Base-by-base conservation (phyloP, 2,888 invertebrate species). In the Sminthurinus aureus region DNA sequence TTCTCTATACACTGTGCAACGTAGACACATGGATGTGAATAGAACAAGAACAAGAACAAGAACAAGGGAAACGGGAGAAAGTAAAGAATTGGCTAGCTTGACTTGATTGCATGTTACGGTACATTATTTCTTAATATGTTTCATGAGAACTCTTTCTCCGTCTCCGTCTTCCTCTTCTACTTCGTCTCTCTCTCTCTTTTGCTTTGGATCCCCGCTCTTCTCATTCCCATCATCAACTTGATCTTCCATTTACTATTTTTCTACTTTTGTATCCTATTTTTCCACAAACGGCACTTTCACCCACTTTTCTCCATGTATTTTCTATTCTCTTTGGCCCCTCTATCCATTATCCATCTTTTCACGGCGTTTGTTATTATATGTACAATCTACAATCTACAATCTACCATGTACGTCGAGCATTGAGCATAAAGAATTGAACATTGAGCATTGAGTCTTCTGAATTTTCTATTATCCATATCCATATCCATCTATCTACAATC, bases 51-150 rank as follows among this genome's bases (percentile, higher is more conserved):
- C n/a, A n/a, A 15, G 18, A n/a, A 20, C 8, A 1, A 66, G n/a
- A 75, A 74, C 8, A 24, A 64, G 15, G 69, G 20, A 69, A 69
- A n/a, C n/a, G n/a, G n/a, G 75, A 75, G 71, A 13, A n/a, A 52
- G 52, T 38, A 26, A 22, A 74, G 50, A 26, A 66, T 24, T 76
- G 76, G 58, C 26, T 58, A 20, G 77, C 71, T 71, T 22, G 80
- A 80, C 71, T 80, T 80, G 81, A 82, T 85, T 85, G 84, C 84
- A 79, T 85, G 84, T 83, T 83, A 83, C 71, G 81, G 71, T 81
- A 83, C 80, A 85, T 83, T 83, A 83, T 85, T 83, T 83, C 83
- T 80, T 80, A 80, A 80, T 80, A 80, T 71, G 22, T 51, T 71
- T 73, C 77, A 73, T 80, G 79, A 73, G 82, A 84, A 82, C 77